These are phyloP conservation scores for Zaprionus nigranus DNA, from an alignment of 1,140 invertebrate genomes.

Conservation along the genomic window DNA sequence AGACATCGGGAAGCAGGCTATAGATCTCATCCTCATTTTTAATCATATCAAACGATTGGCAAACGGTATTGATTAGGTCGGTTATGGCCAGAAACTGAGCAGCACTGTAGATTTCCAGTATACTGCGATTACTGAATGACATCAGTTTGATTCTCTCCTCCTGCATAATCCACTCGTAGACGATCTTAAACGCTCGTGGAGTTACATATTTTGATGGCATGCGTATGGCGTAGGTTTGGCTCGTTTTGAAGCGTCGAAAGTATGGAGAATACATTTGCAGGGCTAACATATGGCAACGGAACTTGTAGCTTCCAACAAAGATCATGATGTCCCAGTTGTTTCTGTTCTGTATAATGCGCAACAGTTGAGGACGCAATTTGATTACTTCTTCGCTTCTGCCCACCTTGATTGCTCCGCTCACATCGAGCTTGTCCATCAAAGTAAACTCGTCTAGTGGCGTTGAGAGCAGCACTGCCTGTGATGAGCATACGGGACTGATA, in stretches of 20 bases:
- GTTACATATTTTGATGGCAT: conserved; percentile 84
- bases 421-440: background rate
- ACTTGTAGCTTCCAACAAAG: conserved; percentile 36
- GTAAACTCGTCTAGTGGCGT: background rate
- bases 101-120: conserved; percentile 87
- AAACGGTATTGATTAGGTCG: conserved; percentile 90
- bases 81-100: conserved; percentile 87
- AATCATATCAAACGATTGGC: conserved; percentile 88
- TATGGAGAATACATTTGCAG: conserved; percentile 38
- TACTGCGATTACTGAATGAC: conserved; percentile 79
- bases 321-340: conserved; percentile 20
- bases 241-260: conserved; percentile 8
- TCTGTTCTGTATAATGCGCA: background rate
- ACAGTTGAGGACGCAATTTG: background rate
- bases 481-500: background rate
- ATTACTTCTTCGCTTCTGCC: background rate
- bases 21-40: conserved; percentile 90
- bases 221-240: conserved; percentile 6
- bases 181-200: conserved; percentile 87
- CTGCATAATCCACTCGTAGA: conserved; percentile 92
- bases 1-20: conserved; percentile 88
- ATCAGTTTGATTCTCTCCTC: conserved; percentile 86
- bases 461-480: background rate
- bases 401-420: background rate
- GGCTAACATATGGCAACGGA: conserved; percentile 42